Evolutionary conservation across 2,888 invertebrate species (phyloP).

Genomic region (Clusia tigrina): DNA sequence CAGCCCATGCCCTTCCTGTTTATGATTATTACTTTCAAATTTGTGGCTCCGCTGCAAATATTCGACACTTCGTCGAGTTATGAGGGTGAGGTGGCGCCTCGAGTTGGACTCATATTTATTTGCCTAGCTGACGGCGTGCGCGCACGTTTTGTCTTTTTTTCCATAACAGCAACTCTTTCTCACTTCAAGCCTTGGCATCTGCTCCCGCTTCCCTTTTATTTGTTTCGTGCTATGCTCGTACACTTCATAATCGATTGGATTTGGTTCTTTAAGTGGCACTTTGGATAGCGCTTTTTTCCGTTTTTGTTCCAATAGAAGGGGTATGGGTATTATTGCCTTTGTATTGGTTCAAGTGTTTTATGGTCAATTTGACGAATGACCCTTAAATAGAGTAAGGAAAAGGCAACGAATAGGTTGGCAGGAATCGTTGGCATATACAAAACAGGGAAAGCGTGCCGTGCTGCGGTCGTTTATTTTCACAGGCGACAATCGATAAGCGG

Average conservation of each 20-base stretch:
- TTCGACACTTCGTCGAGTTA: background rate
- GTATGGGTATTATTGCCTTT: slow-evolving; percentile 29
- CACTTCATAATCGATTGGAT: slow-evolving; percentile 28
- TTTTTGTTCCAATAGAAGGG: background rate
- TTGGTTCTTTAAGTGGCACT: slow-evolving; percentile 12
- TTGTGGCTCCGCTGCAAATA: slow-evolving; percentile 11
- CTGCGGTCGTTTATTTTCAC: too few relatives aligned
- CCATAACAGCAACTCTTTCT: slow-evolving; percentile 13
- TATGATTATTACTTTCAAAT: slow-evolving; percentile 25
- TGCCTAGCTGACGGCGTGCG: slow-evolving; percentile 8
- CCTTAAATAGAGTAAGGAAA: slow-evolving; percentile 50
- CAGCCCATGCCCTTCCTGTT: background rate
- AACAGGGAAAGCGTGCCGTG: too few relatives aligned
- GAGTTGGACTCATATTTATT: slow-evolving; percentile 3
- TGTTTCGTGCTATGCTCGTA: too few relatives aligned
- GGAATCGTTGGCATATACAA: too few relatives aligned
- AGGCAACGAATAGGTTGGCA: too few relatives aligned
- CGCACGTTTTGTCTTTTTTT: slow-evolving; percentile 21
- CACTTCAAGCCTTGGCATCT: background rate
- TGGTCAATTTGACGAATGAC: slow-evolving; percentile 53
- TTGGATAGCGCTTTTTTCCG: too few relatives aligned
- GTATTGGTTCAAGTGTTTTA: slow-evolving; percentile 50
- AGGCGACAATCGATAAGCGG: too few relatives aligned
- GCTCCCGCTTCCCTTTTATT: background rate
- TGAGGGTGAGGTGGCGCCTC: background rate